A percentile compares a stretch with the other conserved stretches of the same genome.
phyloP scores from a whole-genome alignment of 2,113 vertebrate genomes.

The Paraplagusia blochii region DNA sequence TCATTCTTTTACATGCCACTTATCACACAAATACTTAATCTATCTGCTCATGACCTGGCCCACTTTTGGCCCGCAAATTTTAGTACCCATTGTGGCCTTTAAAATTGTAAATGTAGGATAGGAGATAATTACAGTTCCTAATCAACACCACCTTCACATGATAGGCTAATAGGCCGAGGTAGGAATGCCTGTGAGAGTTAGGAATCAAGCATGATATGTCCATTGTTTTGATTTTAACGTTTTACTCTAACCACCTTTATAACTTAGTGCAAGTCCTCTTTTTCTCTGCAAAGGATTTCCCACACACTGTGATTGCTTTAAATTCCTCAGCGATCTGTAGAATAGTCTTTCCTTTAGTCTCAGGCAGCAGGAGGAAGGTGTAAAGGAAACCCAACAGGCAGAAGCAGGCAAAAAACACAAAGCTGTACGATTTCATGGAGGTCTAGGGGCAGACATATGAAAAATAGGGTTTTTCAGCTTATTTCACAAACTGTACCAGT shows the following conservation, averaged over 20 bases:
- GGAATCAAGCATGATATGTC: too few species aligned
- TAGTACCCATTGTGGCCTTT: too few species aligned
- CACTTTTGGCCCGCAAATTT: too few species aligned
- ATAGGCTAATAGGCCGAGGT: too few species aligned
- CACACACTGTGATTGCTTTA: conserved; percentile 55
- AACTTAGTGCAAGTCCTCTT: conserved; percentile 53
- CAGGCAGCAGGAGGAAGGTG: conserved; percentile 69
- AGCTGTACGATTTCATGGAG: conserved; percentile 57
- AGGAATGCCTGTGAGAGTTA: too few species aligned
- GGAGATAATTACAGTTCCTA: too few species aligned
- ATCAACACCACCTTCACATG: too few species aligned
- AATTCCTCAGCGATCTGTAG: conserved; percentile 74
- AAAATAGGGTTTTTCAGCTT: background rate
- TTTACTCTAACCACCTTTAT: conserved; percentile 22
- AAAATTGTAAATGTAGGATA: too few species aligned
- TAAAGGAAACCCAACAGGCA: conserved; percentile 60
- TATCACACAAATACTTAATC: too few species aligned
- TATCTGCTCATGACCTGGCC: too few species aligned
- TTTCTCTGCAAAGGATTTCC: conserved; percentile 33
- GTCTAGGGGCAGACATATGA: conserved; percentile 43
- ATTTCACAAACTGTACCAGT: too few species aligned
- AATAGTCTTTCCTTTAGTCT: conserved; percentile 76
- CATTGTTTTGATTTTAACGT: background rate
- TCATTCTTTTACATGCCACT: too few species aligned
- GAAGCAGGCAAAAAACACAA: conserved; percentile 63